phyloP scores from a whole-genome alignment of 1,140 invertebrate species.

The Reticulitermes speratus region DNA sequence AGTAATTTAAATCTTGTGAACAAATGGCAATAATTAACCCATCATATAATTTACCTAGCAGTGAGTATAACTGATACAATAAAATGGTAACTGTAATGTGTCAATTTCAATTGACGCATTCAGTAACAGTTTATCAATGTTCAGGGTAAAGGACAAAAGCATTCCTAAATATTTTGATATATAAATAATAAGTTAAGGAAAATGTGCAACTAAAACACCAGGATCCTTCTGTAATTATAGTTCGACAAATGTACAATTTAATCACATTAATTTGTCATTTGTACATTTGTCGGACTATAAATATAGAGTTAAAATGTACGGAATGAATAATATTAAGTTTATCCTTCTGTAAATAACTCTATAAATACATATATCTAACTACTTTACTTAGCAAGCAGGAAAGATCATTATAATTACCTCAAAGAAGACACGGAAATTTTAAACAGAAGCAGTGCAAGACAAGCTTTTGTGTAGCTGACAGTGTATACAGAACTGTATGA shows the following conservation, averaged over 20 bases:
- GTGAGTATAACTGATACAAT: too few species aligned
- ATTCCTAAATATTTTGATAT: background rate
- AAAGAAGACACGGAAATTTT: background rate
- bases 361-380: background rate
- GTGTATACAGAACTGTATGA: background rate
- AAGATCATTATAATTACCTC: background rate
- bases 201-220: background rate
- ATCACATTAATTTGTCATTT: too few species aligned
- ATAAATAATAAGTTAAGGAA: background rate
- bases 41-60: too few species aligned
- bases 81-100: too few species aligned
- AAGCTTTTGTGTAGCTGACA: background rate
- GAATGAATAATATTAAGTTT: too few species aligned
- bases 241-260: too few species aligned
- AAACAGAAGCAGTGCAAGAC: background rate
- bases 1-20: too few species aligned
- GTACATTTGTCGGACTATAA: too few species aligned
- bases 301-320: too few species aligned
- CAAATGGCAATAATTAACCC: too few species aligned
- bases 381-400: background rate
- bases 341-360: background rate
- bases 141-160: background rate
- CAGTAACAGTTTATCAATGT: background rate
- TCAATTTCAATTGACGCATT: too few species aligned
- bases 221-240: background rate